Evolutionary conservation across 1,140 invertebrate species (phyloP).

Genomic region (Cydia pomonella): DNA sequence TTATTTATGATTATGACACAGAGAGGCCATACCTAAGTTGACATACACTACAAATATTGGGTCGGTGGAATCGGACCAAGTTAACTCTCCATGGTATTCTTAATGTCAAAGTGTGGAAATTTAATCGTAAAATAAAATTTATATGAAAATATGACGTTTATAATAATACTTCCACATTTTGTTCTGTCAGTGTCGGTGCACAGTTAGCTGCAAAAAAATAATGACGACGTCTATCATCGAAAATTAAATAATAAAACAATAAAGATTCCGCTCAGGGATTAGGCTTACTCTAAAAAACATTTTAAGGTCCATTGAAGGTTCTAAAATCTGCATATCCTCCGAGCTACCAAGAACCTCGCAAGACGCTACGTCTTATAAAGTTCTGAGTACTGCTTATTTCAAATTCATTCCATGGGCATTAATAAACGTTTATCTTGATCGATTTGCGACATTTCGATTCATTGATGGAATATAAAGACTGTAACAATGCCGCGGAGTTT

Average conservation of each 20-base stretch:
- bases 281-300: neutral
- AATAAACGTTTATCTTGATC: slow-evolving; percentile 39
- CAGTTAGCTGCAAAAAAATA: too few species aligned
- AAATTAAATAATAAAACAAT: neutral
- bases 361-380: neutral
- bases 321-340: slow-evolving; percentile 35
- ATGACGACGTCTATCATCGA: too few species aligned
- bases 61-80: too few species aligned
- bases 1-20: too few species aligned
- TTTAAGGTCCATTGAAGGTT: slow-evolving; percentile 11
- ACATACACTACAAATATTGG: too few species aligned
- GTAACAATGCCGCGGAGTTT: slow-evolving; percentile 22
- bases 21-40: too few species aligned
- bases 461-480: slow-evolving; percentile 38
- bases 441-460: slow-evolving; percentile 35
- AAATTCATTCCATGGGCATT: slow-evolving; percentile 35
- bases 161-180: too few species aligned
- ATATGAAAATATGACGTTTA: too few species aligned
- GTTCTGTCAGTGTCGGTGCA: too few species aligned
- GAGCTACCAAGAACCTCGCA: neutral
- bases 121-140: too few species aligned
- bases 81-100: too few species aligned
- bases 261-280: neutral
- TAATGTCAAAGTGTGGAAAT: too few species aligned
- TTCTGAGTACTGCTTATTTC: slow-evolving; percentile 22